These are phyloP conservation scores for Zaprionus ornatus DNA, from an alignment of 1,140 invertebrate species.

Conservation along the genomic window DNA sequence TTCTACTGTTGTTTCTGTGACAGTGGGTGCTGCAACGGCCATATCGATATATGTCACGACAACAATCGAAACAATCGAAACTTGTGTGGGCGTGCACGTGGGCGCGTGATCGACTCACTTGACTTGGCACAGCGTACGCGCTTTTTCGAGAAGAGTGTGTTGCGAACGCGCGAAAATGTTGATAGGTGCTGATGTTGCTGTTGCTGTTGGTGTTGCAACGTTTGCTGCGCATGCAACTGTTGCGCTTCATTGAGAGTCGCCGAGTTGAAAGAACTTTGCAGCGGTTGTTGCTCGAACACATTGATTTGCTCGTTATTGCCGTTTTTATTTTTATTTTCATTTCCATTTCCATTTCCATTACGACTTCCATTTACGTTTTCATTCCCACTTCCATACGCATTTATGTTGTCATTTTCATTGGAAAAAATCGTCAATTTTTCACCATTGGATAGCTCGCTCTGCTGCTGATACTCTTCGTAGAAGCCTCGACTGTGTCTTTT, in stretches of 20 bases:
- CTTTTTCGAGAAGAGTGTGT: constrained; percentile 71
- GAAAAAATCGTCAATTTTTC: constrained; percentile 45
- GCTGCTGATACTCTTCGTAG: constrained; percentile 79
- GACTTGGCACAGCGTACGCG: constrained; percentile 56
- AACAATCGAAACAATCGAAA: constrained; percentile 60
- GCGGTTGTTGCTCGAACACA: constrained; percentile 68
- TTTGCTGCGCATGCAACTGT: constrained; percentile 43
- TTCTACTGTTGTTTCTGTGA: constrained; percentile 4
- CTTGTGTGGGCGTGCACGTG: constrained; percentile 22
- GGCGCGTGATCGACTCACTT: constrained; percentile 66
- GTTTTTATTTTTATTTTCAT: constrained; percentile 35
- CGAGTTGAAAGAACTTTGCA: constrained; percentile 78
- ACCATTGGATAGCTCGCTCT: constrained; percentile 57
- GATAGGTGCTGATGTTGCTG: constrained; percentile 67
- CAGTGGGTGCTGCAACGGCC: constrained; percentile 5
- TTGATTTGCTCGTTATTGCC: constrained; percentile 48
- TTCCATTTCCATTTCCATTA: constrained; percentile 38
- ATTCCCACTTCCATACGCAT: constrained; percentile 59
- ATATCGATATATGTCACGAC: constrained; percentile 65
- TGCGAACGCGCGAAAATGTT: constrained; percentile 81
- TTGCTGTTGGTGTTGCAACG: constrained; percentile 31
- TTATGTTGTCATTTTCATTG: constrained; percentile 61
- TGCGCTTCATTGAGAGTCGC: constrained; percentile 64
- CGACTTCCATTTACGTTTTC: constrained; percentile 31
- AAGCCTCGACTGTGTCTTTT: constrained; percentile 74